A percentile compares a stretch with the other conserved stretches of the same genome.
These are phyloP conservation scores for Eurytoma adleriae DNA, from an alignment of 2,888 invertebrate species.

Conservation along the genomic window DNA sequence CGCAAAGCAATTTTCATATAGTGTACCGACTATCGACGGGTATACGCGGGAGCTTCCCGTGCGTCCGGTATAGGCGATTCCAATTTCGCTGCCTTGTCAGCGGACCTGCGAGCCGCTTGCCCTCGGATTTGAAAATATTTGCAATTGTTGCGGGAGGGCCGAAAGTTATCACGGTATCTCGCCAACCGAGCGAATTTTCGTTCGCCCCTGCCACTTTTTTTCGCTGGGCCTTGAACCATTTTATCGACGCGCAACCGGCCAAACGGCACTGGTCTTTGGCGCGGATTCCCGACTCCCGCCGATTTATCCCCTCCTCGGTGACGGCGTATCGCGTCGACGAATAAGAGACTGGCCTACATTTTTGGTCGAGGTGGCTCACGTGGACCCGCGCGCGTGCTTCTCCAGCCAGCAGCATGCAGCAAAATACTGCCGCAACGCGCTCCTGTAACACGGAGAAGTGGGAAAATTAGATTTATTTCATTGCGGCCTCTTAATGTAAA, in stretches of 20 bases:
- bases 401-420: constrained; percentile 25
- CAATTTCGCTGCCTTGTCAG: constrained; percentile 21
- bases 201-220: neutral
- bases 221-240: constrained; percentile 37
- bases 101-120: constrained; percentile 8
- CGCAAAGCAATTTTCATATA: constrained; percentile 42
- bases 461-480: too few relatives aligned
- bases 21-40: constrained; percentile 9
- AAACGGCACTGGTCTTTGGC: constrained; percentile 40
- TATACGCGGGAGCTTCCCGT: neutral
- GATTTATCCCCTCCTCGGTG: too few relatives aligned
- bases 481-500: too few relatives aligned
- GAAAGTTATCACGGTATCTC: neutral
- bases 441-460: too few relatives aligned
- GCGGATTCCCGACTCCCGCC: neutral
- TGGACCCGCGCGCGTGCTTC: neutral
- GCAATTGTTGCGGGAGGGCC: constrained; percentile 4
- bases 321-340: too few relatives aligned
- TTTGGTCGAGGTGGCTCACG: neutral
- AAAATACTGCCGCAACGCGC: constrained; percentile 27
- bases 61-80: constrained; percentile 28
- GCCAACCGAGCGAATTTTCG: neutral
- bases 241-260: constrained; percentile 31
- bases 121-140: constrained; percentile 16
- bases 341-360: constrained; percentile 37